Evolutionary conservation across 1,140 invertebrate species (phyloP).

Genomic region (Parasteatoda tepidariorum): DNA sequence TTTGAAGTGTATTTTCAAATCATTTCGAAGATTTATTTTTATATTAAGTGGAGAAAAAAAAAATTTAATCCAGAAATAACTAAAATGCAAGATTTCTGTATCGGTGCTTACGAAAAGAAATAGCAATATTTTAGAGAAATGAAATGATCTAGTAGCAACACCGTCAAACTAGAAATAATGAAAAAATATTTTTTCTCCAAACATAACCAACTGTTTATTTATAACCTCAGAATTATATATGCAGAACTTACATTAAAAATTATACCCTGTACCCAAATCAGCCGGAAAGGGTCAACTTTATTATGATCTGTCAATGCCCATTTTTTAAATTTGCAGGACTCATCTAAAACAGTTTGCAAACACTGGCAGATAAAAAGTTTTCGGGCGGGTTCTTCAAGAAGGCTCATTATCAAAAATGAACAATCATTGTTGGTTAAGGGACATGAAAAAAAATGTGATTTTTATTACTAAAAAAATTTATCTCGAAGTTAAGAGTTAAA

Average conservation of each 20-base stretch:
- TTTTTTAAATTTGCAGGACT: not conserved
- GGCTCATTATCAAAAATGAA: conserved; percentile 4
- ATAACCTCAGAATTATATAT: not conserved
- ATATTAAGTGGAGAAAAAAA: no score
- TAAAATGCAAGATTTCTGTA: no score
- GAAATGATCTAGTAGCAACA: not conserved
- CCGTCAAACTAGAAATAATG: not conserved
- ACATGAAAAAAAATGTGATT: no score
- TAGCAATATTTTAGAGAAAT: not conserved
- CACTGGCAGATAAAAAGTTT: conserved; percentile 18
- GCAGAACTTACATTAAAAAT: conserved; percentile 7
- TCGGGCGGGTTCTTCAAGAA: conserved; percentile 11
- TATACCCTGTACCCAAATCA: conserved; percentile 19
- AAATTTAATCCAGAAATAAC: no score
- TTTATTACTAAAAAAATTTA: no score
- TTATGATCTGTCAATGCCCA: not conserved
- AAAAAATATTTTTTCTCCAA: not conserved
- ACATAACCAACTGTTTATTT: not conserved
- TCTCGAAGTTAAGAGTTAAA: no score
- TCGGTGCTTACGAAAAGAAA: not conserved
- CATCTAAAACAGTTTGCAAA: not conserved
- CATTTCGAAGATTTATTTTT: no score
- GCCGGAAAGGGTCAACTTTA: not conserved
- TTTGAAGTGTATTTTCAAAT: no score
- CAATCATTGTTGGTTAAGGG: no score